Percentiles rank a stretch among this genome's conserved stretches.
These are phyloP conservation scores for Adelges cooleyi DNA, from an alignment of 1,140 invertebrate species.

Conservation along the genomic window DNA sequence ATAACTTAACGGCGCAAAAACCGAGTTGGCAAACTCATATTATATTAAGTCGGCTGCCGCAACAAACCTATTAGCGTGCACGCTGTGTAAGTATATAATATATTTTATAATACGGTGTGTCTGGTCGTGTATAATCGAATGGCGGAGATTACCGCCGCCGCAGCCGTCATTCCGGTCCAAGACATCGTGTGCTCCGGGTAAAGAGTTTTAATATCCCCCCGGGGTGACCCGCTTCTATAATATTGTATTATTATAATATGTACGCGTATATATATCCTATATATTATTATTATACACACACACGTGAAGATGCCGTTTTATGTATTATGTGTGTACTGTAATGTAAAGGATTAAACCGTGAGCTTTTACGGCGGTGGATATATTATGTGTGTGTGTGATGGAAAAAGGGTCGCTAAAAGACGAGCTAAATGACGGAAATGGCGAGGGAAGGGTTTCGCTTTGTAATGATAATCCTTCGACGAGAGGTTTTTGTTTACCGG, in stretches of 20 bases:
- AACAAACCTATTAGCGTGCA: not conserved
- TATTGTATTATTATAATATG: no score
- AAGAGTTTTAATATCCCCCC: slow-evolving; percentile 9
- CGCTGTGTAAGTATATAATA: not conserved
- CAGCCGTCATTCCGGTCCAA: not conserved
- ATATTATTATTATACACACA: not conserved
- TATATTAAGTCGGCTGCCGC: not conserved
- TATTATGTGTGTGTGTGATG: not conserved
- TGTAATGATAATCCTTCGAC: slow-evolving; percentile 19
- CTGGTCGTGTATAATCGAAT: slow-evolving; percentile 2
- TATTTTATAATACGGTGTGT: not conserved
- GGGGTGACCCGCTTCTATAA: not conserved
- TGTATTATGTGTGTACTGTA: not conserved
- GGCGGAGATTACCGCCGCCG: slow-evolving; percentile 10
- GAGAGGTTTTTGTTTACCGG: slow-evolving; percentile 4
- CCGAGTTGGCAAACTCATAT: slow-evolving; percentile 19
- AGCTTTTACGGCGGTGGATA: slow-evolving; percentile 3
- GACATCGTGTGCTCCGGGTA: not conserved
- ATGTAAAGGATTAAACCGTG: slow-evolving; percentile 9
- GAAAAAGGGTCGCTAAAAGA: slow-evolving; percentile 9
- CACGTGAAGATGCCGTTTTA: not conserved
- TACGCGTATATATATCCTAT: not conserved
- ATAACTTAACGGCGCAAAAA: slow-evolving; percentile 6
- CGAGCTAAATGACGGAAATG: no score
- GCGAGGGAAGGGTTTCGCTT: not conserved